Percentiles rank a stretch among this genome's conserved stretches.
Evolutionary conservation across 2,797 vertebrate genomes (phyloP).

Genomic region (Spinus pinus): DNA sequence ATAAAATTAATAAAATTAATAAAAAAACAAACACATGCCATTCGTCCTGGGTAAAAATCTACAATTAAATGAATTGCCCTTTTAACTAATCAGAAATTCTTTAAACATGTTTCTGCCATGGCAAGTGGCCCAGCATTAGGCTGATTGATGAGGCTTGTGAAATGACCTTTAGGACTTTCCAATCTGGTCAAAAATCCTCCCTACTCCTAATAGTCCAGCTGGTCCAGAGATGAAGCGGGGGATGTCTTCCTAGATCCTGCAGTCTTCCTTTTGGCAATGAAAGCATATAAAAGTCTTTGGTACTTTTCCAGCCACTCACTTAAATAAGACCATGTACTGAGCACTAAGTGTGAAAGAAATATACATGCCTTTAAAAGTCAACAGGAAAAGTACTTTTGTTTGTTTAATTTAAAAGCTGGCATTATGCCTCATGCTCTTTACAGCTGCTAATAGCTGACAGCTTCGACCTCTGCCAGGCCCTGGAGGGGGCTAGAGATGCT

Average conservation of each 20-base stretch:
- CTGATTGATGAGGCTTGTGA: neutral
- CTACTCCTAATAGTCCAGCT: neutral
- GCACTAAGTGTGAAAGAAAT: slow-evolving; percentile 17
- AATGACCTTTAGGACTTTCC: neutral
- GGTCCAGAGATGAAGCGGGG: accelerated
- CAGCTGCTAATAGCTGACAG: neutral
- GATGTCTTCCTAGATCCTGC: neutral
- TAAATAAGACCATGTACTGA: neutral
- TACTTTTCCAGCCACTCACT: neutral
- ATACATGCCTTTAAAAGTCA: neutral
- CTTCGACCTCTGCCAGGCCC: neutral
- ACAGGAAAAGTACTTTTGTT: neutral
- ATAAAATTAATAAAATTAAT: too few species aligned
- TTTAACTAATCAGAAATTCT: neutral
- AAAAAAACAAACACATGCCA: neutral
- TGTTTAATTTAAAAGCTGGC: slow-evolving; percentile 40
- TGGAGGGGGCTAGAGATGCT: neutral
- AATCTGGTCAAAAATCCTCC: neutral
- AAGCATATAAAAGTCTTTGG: neutral
- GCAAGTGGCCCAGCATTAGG: neutral
- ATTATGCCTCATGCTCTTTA: neutral
- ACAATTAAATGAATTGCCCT: neutral
- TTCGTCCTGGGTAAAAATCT: neutral
- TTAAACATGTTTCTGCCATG: neutral
- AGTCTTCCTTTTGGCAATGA: neutral